Conservation (phyloP, 1,140 invertebrate genomes). For the Polypedilum pembai region DNA sequence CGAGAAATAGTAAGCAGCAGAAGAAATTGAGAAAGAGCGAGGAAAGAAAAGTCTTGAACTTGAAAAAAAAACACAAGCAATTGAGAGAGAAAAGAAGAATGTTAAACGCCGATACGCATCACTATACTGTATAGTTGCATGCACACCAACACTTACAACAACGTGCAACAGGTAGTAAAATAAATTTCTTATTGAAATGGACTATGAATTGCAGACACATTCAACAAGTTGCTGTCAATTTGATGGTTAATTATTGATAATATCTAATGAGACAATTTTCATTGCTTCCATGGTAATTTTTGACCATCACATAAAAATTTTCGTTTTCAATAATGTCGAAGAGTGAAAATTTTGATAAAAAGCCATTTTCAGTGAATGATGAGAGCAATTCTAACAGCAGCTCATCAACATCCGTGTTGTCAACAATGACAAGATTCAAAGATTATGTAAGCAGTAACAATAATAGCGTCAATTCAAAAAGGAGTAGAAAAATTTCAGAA, state of each 20-base stretch:
- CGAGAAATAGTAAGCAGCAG: background rate
- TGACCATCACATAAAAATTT: background rate
- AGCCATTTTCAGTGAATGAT: background rate
- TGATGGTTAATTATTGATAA: background rate
- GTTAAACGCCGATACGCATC: too few species aligned
- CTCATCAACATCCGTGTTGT: background rate
- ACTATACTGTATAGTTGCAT: background rate
- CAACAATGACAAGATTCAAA: constrained; percentile 16
- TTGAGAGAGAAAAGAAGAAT: background rate
- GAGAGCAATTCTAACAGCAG: background rate
- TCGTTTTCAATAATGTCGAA: background rate
- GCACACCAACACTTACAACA: background rate
- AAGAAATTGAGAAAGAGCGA: background rate
- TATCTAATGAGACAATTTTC: too few species aligned
- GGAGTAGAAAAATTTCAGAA: background rate
- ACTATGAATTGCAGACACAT: background rate
- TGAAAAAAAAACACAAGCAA: background rate
- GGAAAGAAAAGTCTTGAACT: background rate
- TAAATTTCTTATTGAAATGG: background rate
- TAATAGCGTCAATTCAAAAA: background rate
- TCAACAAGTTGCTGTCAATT: background rate
- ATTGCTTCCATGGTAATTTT: background rate
- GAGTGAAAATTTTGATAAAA: background rate
- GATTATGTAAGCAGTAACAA: background rate
- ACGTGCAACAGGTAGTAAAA: constrained; percentile 7